Base-by-base conservation (phyloP, 2,113 vertebrate genomes). In the Abramis brama region DNA sequence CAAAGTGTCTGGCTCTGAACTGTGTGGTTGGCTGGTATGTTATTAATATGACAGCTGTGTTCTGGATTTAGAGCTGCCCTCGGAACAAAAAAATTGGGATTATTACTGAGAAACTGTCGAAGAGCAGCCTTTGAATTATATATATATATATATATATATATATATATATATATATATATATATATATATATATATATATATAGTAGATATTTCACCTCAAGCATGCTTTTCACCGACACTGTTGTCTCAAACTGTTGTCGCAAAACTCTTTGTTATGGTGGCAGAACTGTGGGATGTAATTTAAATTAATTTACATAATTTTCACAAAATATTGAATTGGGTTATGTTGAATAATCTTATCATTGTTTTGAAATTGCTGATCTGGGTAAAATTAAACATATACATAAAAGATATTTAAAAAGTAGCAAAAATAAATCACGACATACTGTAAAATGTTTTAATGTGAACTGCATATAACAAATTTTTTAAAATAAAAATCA, bases 41-140 rank as follows among this genome's bases (percentile, higher is more conserved):
- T 55, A 59, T 36, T 60, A 27, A 33, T 79, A 39, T 59, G 52
- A 39, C 52, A 79, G 76, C 76, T 79, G 30, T 60, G 77, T 60
- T 79, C 52, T 59, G 11, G 55, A 60, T 59, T 79, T 75, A 75
- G 36, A 71, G 43, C 6, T 25, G 39, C 5, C n/a, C 71, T 75
- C 6, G 0, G 71, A 75, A 75, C 5, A 27, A 74, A 75, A 74
- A 8, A 60, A 9, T 57, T 1, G 19, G 19, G 21, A 21, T 60
- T 62, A 79, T 60, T n/a, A 60, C 13, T 43, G 33, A 25, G 6
- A 43, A 60, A 39, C 55, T 3, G 23, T 2, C 6, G 13, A 25
- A 23, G 75, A 36, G 3, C 10, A 39, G 2, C 5, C 21, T 60
- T 15, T 0, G 1, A 5, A 59, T 39, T 36, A 6, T 55, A 55